These are phyloP conservation scores for Hylaea fasciaria DNA, from an alignment of 2,888 invertebrate species.

Conservation along the genomic window DNA sequence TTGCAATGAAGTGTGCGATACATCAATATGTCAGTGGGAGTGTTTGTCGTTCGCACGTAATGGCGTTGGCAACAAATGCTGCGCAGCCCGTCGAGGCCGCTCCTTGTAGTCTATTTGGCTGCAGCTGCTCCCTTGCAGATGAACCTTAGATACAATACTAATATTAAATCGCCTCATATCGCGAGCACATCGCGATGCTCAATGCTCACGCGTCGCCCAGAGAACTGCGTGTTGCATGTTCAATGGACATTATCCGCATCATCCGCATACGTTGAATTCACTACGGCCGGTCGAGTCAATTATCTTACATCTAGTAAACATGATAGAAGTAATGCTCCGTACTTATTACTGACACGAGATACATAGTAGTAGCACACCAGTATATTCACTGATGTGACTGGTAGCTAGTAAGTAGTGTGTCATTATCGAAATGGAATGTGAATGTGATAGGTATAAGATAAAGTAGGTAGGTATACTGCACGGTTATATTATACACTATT, in stretches of 20 bases:
- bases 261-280: background rate
- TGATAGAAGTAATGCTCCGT: background rate
- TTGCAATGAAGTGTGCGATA: constrained; percentile 57
- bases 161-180: background rate
- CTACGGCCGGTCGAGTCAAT: background rate
- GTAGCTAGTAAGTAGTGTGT: too few relatives aligned
- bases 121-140: background rate
- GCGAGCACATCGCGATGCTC: background rate
- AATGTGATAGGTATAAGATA: too few relatives aligned
- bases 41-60: constrained; percentile 36
- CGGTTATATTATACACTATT: too few relatives aligned
- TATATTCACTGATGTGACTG: background rate
- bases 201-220: background rate
- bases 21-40: constrained; percentile 59
- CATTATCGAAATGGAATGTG: too few relatives aligned
- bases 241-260: constrained; percentile 2
- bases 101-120: constrained; percentile 10
- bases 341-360: background rate
- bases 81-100: constrained; percentile 7
- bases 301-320: constrained; percentile 4
- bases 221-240: background rate
- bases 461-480: too few relatives aligned
- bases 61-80: constrained; percentile 19
- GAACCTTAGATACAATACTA: too few relatives aligned
- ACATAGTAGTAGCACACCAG: background rate